Percentiles rank a stretch among this genome's conserved stretches.
Conservation (phyloP, 2,888 invertebrate genomes). For the Mesorhabditis sp. region DNA sequence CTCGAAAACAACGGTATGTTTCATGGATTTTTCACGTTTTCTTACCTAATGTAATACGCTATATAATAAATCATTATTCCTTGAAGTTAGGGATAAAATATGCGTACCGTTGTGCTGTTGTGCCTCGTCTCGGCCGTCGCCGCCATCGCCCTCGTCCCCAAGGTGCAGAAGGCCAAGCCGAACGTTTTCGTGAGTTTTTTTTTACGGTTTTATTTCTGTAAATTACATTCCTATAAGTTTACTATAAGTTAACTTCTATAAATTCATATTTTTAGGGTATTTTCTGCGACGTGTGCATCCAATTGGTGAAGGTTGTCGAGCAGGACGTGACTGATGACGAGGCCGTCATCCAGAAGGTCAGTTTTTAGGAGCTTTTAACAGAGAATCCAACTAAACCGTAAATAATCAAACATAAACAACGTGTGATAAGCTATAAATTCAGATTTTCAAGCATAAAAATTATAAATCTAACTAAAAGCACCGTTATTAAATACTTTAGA, state of each 20-base stretch:
- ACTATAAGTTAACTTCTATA: neutral
- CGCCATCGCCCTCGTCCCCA: neutral
- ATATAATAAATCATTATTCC: too few species aligned
- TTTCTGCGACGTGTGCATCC: neutral
- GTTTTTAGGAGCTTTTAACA: too few species aligned
- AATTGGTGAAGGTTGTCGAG: slow-evolving; percentile 1
- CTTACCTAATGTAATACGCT: too few species aligned
- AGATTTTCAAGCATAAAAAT: too few species aligned
- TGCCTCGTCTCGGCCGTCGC: slow-evolving; percentile 5
- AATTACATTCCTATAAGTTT: too few species aligned
- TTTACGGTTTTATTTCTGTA: neutral
- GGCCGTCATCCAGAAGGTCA: neutral
- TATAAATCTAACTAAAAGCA: too few species aligned
- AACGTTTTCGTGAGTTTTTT: neutral
- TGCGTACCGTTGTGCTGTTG: neutral
- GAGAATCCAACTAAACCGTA: too few species aligned
- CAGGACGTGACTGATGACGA: neutral
- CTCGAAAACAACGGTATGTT: too few species aligned
- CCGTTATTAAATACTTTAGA: too few species aligned
- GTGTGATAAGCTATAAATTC: too few species aligned
- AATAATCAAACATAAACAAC: too few species aligned
- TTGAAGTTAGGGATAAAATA: neutral
- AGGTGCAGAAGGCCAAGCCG: neutral
- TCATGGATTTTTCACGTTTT: too few species aligned
- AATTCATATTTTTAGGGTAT: neutral